phyloP scores from a whole-genome alignment of 1,140 invertebrate species.

The Cardiocondyla obscurior region DNA sequence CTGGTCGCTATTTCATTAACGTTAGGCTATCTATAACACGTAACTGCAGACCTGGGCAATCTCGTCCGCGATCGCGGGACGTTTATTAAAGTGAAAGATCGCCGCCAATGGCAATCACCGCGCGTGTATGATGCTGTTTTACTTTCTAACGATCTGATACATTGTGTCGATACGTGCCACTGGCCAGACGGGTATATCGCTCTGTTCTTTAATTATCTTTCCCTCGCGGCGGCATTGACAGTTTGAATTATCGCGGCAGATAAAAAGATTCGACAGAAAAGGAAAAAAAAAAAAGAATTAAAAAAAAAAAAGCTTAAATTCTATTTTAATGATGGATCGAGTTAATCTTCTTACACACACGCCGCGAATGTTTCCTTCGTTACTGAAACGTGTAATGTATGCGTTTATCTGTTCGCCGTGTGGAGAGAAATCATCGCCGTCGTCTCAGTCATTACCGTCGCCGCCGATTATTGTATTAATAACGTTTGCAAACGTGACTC shows the following conservation, averaged over 20 bases:
- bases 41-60: neutral
- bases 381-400: neutral
- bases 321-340: constrained; percentile 14
- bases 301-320: neutral
- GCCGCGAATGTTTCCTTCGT: neutral
- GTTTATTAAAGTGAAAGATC: constrained; percentile 44
- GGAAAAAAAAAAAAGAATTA: too few species aligned
- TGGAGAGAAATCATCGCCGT: constrained; percentile 32
- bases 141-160: constrained; percentile 37
- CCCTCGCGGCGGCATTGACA: neutral
- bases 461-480: constrained; percentile 37
- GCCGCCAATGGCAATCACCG: neutral
- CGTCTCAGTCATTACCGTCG: neutral
- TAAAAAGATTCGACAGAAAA: neutral
- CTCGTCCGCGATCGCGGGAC: neutral
- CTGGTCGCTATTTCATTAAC: neutral
- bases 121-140: constrained; percentile 11
- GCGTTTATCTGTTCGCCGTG: neutral
- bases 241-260: neutral
- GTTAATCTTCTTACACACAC: neutral
- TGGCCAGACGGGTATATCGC: neutral
- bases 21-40: neutral
- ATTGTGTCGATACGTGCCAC: constrained; percentile 6
- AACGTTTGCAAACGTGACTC: constrained; percentile 16
- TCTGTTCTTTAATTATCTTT: neutral